phyloP scores from a whole-genome alignment of 1,140 invertebrate species.

The Vanessa atalanta region DNA sequence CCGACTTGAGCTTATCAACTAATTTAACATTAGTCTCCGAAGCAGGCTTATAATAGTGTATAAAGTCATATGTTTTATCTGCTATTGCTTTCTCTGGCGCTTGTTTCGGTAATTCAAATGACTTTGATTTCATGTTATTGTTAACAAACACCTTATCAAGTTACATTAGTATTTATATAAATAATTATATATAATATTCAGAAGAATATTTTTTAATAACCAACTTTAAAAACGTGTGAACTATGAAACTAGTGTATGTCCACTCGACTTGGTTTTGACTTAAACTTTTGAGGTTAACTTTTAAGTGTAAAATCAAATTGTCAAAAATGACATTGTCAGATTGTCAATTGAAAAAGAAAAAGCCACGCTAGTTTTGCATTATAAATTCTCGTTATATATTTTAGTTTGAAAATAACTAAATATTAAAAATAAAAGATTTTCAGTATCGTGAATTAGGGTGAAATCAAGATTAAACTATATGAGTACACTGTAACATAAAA shows the following conservation, averaged over 20 bases:
- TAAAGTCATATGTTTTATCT: slow-evolving; percentile 57
- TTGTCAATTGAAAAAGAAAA: neutral
- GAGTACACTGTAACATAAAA: no score
- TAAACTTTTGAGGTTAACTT: neutral
- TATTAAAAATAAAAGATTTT: no score
- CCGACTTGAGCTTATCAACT: slow-evolving; percentile 35
- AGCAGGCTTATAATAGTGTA: slow-evolving; percentile 54
- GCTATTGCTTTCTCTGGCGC: slow-evolving; percentile 37
- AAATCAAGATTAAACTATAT: no score
- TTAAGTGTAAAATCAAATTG: slow-evolving; percentile 16
- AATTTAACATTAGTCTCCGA: slow-evolving; percentile 44
- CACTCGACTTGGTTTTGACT: neutral
- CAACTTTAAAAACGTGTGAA: neutral
- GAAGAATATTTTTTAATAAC: neutral
- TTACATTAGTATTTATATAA: neutral
- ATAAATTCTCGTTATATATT: no score
- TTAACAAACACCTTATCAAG: neutral
- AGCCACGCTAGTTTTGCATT: neutral
- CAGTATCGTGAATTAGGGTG: no score
- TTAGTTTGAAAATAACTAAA: no score
- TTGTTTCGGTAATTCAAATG: slow-evolving; percentile 39
- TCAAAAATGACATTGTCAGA: slow-evolving; percentile 12
- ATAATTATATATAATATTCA: neutral
- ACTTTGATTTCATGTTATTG: slow-evolving; percentile 51
- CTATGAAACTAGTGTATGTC: no score